Conservation (phyloP, 2,888 invertebrate genomes). For the Lithophane socia region DNA sequence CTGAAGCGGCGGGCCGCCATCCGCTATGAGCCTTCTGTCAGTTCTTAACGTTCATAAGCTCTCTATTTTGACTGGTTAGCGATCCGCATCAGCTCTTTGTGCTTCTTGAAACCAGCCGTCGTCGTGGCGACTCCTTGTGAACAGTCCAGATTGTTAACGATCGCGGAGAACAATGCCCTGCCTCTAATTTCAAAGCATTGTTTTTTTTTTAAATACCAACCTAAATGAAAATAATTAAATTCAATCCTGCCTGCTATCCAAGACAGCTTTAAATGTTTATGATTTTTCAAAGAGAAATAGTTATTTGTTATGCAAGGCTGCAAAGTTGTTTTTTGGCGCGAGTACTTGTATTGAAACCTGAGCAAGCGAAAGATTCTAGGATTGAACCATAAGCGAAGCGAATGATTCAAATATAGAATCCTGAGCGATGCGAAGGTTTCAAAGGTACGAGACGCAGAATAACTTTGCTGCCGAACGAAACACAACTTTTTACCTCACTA, state of each 20-base stretch:
- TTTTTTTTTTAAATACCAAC: not conserved
- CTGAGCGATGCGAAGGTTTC: no score
- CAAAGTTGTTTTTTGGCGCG: no score
- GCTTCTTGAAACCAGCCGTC: not conserved
- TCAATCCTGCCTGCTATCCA: not conserved
- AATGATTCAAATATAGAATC: no score
- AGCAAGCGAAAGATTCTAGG: no score
- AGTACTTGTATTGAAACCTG: no score
- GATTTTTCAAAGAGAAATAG: not conserved
- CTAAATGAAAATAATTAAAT: constrained; percentile 3
- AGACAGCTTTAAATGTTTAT: not conserved
- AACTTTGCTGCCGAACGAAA: no score
- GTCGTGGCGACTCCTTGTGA: not conserved
- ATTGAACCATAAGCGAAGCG: no score
- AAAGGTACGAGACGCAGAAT: no score
- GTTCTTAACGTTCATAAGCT: not conserved
- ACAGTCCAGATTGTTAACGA: not conserved
- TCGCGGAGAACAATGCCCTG: not conserved
- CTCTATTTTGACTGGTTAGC: not conserved
- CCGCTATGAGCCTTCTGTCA: not conserved
- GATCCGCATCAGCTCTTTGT: no score
- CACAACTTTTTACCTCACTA: no score
- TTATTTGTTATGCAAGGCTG: no score
- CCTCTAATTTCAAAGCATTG: not conserved
- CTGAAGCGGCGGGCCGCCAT: not conserved